Percentiles rank a stretch among this genome's conserved stretches.
These are phyloP conservation scores for Cantharis flavilabris DNA, from an alignment of 2,888 invertebrate genomes.

Conservation along the genomic window DNA sequence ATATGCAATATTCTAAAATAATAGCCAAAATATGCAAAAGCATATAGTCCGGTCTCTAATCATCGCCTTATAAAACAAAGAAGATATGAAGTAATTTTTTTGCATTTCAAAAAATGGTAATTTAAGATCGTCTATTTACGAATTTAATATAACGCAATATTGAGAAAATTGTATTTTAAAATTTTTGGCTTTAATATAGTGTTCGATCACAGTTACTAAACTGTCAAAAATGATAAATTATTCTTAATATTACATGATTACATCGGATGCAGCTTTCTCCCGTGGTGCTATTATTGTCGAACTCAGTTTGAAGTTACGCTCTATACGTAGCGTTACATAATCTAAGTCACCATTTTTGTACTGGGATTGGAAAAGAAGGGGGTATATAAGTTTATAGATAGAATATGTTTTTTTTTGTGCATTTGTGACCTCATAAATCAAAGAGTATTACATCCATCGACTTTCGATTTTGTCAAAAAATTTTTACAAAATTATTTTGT, in stretches of 20 bases:
- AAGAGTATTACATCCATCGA: background rate
- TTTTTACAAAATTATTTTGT: no score
- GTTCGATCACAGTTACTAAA: slow-evolving; percentile 26
- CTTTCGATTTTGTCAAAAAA: background rate
- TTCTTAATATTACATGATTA: slow-evolving; percentile 42
- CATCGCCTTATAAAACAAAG: no score
- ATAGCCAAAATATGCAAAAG: no score
- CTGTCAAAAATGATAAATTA: slow-evolving; percentile 46
- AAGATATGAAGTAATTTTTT: no score
- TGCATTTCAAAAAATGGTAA: background rate
- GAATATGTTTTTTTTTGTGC: background rate
- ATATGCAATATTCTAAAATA: no score
- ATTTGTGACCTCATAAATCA: background rate
- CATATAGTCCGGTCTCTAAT: no score
- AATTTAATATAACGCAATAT: background rate
- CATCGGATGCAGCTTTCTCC: slow-evolving; percentile 29
- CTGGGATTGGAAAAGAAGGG: background rate
- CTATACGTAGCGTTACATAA: slow-evolving; percentile 20
- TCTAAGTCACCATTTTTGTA: slow-evolving; percentile 16
- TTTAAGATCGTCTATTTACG: background rate
- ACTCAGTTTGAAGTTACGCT: slow-evolving; percentile 30
- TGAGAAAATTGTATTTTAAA: slow-evolving; percentile 5
- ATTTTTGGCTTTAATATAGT: slow-evolving; percentile 26
- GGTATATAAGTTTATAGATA: background rate
- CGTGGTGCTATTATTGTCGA: slow-evolving; percentile 27